Evolutionary conservation across 2,888 invertebrate species (phyloP).

Genomic region (Lasioglossum vierecki): DNA sequence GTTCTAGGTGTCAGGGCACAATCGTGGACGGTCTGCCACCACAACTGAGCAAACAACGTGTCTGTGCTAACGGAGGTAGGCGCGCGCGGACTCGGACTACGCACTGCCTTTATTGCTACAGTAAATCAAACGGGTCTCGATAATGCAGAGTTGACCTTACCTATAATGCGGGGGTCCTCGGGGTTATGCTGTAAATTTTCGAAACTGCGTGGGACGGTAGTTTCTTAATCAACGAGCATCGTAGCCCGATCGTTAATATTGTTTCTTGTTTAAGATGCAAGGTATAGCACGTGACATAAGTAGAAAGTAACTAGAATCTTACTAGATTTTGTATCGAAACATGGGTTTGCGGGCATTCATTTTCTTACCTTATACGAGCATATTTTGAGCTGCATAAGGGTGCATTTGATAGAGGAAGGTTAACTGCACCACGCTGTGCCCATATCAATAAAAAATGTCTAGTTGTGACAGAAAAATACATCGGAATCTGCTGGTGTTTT

Average conservation of each 20-base stretch:
- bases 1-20: slow-evolving; percentile 55
- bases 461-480: too few species aligned
- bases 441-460: too few species aligned
- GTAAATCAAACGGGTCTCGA: slow-evolving; percentile 68
- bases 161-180: slow-evolving; percentile 45
- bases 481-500: too few species aligned
- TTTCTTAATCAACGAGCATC: slow-evolving; percentile 30
- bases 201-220: slow-evolving; percentile 6
- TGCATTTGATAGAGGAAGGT: too few species aligned
- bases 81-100: slow-evolving; percentile 23
- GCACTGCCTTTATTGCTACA: slow-evolving; percentile 63
- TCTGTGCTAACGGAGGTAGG: slow-evolving; percentile 35
- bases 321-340: too few species aligned
- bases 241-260: slow-evolving; percentile 10
- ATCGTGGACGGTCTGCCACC: slow-evolving; percentile 59
- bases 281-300: too few species aligned
- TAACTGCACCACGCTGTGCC: too few species aligned
- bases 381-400: too few species aligned
- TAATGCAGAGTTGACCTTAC: slow-evolving; percentile 64
- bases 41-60: slow-evolving; percentile 65
- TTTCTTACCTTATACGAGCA: too few species aligned
- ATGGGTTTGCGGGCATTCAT: too few species aligned
- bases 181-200: slow-evolving; percentile 52
- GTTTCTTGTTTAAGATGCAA: not conserved
- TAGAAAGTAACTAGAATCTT: too few species aligned